phyloP scores from a whole-genome alignment of 1,140 invertebrate species.

The Epicauta chinensis region DNA sequence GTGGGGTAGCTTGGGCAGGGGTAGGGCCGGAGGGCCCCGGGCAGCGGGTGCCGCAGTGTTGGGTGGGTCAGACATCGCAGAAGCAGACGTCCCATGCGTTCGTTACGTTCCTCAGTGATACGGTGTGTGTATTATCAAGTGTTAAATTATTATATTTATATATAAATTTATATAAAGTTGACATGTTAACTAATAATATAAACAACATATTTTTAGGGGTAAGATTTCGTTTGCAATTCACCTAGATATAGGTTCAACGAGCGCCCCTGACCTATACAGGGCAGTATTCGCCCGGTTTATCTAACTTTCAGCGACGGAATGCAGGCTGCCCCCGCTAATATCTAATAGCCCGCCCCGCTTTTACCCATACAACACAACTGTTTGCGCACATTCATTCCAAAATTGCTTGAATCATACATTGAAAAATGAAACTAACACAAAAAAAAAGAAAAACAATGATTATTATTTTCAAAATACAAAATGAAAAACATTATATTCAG shows the following conservation, averaged over 20 bases:
- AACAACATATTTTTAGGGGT: slow-evolving; percentile 4
- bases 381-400: slow-evolving; percentile 14
- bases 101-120: slow-evolving; percentile 13
- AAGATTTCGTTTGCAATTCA: slow-evolving; percentile 3
- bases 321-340: not conserved
- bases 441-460: too few relatives aligned
- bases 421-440: too few relatives aligned
- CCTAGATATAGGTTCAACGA: too few relatives aligned
- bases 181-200: slow-evolving; percentile 7
- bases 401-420: slow-evolving; percentile 2
- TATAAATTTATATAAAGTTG: not conserved
- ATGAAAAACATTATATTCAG: too few relatives aligned
- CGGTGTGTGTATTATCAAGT: slow-evolving; percentile 1
- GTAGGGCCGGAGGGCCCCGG: slow-evolving; percentile 36
- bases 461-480: too few relatives aligned
- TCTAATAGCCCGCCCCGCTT: slow-evolving; percentile 4
- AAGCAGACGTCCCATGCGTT: slow-evolving; percentile 28
- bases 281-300: too few relatives aligned
- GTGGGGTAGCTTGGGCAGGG: slow-evolving; percentile 31
- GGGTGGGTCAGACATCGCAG: slow-evolving; percentile 43
- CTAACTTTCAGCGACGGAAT: too few relatives aligned
- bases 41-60: slow-evolving; percentile 42
- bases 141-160: too few relatives aligned
- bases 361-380: not conserved
- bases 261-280: too few relatives aligned